A percentile compares a stretch with the other conserved stretches of the same genome.
phyloP scores from a whole-genome alignment of 2,797 vertebrate genomes.

The Sciurus carolinensis region DNA sequence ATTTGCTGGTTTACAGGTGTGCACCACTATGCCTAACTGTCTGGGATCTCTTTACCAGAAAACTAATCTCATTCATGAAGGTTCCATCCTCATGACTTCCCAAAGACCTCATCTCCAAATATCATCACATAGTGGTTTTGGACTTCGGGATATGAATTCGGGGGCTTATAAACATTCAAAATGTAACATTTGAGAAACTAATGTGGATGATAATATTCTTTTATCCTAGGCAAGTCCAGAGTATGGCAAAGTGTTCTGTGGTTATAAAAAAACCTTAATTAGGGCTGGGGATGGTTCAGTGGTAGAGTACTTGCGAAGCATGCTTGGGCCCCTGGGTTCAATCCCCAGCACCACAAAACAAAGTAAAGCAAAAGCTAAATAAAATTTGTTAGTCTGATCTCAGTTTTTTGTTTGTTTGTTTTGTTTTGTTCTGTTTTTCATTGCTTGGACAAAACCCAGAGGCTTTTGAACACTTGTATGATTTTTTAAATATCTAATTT shows the following conservation, averaged over 20 bases:
- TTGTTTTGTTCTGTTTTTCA: not conserved
- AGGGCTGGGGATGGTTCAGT: too few relatives aligned
- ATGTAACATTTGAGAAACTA: not conserved
- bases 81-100: not conserved
- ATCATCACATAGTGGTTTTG: not conserved
- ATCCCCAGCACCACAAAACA: too few relatives aligned
- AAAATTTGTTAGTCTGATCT: not conserved
- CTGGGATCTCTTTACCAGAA: not conserved
- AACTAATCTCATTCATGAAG: not conserved
- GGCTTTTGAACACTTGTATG: not conserved
- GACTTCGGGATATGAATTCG: not conserved
- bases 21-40: too few relatives aligned
- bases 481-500: not conserved
- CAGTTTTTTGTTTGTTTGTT: not conserved
- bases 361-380: not conserved
- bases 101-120: not conserved
- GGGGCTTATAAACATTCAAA: not conserved
- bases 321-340: too few relatives aligned
- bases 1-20: too few relatives aligned
- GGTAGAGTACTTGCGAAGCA: too few relatives aligned
- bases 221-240: constrained; percentile 5
- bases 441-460: rapidly evolving
- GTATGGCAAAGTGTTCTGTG: not conserved
- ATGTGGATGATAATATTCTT: not conserved
- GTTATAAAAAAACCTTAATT: not conserved